Conservation (phyloP, 2,797 vertebrate species). For the Pangasius krempfi region DNA sequence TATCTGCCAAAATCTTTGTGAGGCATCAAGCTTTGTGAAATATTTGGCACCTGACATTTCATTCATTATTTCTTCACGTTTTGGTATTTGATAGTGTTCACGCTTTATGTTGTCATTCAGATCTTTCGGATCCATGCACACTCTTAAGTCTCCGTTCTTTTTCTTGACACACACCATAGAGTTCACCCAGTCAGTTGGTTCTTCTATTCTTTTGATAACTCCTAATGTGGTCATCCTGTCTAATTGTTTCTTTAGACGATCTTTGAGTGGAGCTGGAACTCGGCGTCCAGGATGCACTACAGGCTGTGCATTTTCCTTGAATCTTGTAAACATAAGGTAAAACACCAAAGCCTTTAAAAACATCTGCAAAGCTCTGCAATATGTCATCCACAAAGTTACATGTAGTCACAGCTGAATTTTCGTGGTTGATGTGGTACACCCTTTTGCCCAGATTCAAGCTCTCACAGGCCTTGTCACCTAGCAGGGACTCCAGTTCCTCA, state of each 20-base stretch:
- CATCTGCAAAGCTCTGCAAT: conserved; percentile 33
- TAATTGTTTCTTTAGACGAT: background rate
- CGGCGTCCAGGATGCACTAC: conserved; percentile 37
- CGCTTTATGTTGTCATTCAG: background rate
- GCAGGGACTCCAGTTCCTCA: conserved; percentile 38
- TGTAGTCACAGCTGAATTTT: background rate
- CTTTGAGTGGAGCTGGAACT: conserved; percentile 36
- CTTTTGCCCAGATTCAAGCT: conserved; percentile 35
- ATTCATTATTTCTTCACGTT: background rate
- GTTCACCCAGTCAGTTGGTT: background rate
- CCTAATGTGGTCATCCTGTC: background rate
- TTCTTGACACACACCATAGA: background rate
- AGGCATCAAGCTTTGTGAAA: too few relatives aligned
- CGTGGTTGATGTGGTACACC: conserved; percentile 19
- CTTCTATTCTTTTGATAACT: background rate
- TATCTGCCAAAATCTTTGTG: too few relatives aligned
- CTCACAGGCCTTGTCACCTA: conserved; percentile 46
- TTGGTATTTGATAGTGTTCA: conserved; percentile 24
- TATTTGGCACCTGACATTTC: too few relatives aligned
- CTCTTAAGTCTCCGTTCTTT: background rate
- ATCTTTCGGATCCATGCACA: background rate
- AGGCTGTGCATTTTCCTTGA: conserved; percentile 46
- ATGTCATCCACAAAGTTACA: conserved; percentile 13
- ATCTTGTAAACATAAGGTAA: conserved; percentile 49
- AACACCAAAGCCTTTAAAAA: conserved; percentile 46